These are phyloP conservation scores for Cremastinae sp. DNA, from an alignment of 2,888 invertebrate species.

Conservation along the genomic window DNA sequence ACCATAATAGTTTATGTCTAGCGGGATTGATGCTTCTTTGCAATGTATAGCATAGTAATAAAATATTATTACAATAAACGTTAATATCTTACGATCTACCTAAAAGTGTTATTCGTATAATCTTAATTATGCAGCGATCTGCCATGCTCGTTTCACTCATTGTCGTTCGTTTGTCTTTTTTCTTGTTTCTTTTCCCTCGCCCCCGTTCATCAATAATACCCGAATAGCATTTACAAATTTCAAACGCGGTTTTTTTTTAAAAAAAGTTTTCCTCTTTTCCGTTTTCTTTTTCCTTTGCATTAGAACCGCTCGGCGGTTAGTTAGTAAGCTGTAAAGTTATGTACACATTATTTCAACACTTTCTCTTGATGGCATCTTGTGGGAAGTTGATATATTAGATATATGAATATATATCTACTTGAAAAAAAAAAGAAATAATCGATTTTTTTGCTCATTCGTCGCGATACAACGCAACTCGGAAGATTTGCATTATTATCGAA, in stretches of 20 bases:
- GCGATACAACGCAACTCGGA: constrained; percentile 33
- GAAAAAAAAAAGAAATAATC: constrained; percentile 65
- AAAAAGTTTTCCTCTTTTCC: constrained; percentile 55
- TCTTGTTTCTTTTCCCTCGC: constrained; percentile 43
- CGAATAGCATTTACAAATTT: constrained; percentile 65
- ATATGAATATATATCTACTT: constrained; percentile 64
- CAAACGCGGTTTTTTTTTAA: constrained; percentile 52
- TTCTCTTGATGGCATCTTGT: constrained; percentile 74
- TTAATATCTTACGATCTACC: constrained; percentile 74
- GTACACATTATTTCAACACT: constrained; percentile 73
- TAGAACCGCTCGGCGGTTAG: constrained; percentile 75
- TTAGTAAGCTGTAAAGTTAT: constrained; percentile 77
- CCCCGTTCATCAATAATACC: constrained; percentile 51
- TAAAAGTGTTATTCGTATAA: constrained; percentile 72
- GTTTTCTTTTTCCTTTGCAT: constrained; percentile 59
- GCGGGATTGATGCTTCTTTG: constrained; percentile 59
- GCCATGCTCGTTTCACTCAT: constrained; percentile 45
- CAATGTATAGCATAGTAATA: constrained; percentile 61
- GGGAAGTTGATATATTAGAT: constrained; percentile 64
- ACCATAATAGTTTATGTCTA: constrained; percentile 63
- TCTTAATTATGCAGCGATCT: constrained; percentile 65
- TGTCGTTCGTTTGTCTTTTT: constrained; percentile 40
- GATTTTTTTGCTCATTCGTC: constrained; percentile 41
- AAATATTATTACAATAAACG: constrained; percentile 72
- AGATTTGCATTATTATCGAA: constrained; percentile 37